Conservation (phyloP, 2,797 vertebrate genomes). For the Garrulus glandarius region DNA sequence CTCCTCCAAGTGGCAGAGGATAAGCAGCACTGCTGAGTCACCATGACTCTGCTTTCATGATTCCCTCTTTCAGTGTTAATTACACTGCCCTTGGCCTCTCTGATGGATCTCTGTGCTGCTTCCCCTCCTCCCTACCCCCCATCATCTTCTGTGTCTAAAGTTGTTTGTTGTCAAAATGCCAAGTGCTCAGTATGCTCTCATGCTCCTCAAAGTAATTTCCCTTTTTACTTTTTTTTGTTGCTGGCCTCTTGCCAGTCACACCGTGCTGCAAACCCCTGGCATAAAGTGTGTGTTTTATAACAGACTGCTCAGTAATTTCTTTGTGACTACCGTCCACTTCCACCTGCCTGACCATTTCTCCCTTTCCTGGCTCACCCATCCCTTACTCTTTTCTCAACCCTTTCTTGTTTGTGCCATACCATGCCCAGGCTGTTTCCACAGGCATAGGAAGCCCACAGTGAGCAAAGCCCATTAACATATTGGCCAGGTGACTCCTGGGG, state of each 20-base stretch:
- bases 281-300: neutral
- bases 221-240: neutral
- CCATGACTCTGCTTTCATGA: neutral
- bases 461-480: neutral
- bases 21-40: neutral
- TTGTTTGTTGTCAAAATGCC: neutral
- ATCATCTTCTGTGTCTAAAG: neutral
- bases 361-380: neutral
- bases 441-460: neutral
- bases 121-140: neutral
- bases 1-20: neutral
- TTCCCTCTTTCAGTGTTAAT: neutral
- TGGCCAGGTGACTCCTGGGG: neutral
- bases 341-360: neutral
- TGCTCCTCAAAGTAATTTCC: neutral
- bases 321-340: neutral
- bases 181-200: neutral
- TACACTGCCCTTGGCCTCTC: neutral
- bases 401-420: neutral
- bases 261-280: neutral
- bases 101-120: neutral
- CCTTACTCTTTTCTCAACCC: fast-evolving
- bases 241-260: neutral
- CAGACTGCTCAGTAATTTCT: neutral
- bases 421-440: neutral